These are phyloP conservation scores for Tetramorium alpestre DNA, from an alignment of 1,140 invertebrate genomes.

Conservation along the genomic window DNA sequence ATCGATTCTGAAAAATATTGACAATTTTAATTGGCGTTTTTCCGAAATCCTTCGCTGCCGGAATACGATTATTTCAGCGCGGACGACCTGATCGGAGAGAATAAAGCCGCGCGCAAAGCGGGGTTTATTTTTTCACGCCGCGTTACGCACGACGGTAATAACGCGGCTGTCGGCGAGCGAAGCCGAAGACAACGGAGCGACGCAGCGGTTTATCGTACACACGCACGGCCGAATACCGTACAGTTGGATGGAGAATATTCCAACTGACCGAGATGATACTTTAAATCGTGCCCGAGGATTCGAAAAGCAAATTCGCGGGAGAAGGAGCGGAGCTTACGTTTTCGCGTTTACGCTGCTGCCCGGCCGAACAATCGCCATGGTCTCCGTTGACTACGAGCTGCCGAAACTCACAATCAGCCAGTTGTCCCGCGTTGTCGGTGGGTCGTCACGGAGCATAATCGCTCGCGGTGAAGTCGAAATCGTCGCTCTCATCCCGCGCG, in stretches of 20 bases:
- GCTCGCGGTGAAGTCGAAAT: neutral
- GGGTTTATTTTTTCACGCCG: constrained; percentile 28
- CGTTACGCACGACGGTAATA: constrained; percentile 21
- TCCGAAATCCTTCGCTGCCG: neutral
- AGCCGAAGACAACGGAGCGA: constrained; percentile 25
- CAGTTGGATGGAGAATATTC: neutral
- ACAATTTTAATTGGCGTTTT: neutral
- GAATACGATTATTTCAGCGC: constrained; percentile 31
- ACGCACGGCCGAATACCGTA: neutral
- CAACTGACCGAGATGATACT: neutral
- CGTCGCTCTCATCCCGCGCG: constrained; percentile 36
- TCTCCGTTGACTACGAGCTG: neutral
- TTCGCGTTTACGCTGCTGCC: neutral
- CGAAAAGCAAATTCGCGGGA: neutral
- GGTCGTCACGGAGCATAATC: constrained; percentile 13
- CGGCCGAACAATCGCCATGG: constrained; percentile 37
- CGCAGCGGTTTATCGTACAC: constrained; percentile 18
- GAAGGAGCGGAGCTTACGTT: constrained; percentile 37
- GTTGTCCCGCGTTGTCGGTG: neutral
- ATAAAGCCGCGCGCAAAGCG: constrained; percentile 4
- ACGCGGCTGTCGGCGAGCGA: neutral
- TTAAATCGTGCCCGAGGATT: neutral
- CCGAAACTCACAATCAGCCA: constrained; percentile 8
- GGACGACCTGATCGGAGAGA: constrained; percentile 1
- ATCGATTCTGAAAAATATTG: neutral